These are phyloP conservation scores for Scaptomyza tumidula DNA, from an alignment of 2,888 invertebrate genomes.

Conservation along the genomic window DNA sequence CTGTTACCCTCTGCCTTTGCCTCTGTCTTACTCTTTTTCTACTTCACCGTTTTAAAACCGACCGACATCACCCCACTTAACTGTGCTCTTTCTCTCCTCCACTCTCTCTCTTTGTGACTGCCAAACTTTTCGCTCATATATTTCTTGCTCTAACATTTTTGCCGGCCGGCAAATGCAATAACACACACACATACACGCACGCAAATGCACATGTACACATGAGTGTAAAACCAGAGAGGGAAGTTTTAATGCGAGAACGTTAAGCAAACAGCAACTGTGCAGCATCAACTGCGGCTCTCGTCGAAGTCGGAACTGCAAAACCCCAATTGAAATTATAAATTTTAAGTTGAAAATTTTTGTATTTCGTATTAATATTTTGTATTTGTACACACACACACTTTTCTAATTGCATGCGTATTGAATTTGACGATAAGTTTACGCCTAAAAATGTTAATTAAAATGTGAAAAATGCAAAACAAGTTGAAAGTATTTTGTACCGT, in stretches of 20 bases:
- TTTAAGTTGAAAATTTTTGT: conserved; percentile 53
- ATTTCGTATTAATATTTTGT: conserved; percentile 37
- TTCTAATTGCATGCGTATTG: conserved; percentile 72
- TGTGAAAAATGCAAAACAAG: conserved; percentile 65
- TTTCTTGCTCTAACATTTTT: conserved; percentile 35
- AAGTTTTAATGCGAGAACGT: conserved; percentile 17
- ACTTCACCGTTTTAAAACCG: conserved; percentile 1
- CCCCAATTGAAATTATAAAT: conserved; percentile 29
- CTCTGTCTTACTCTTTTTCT: background rate
- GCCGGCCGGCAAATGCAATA: conserved; percentile 67
- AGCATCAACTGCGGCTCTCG: background rate
- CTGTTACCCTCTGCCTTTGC: conserved; percentile 32
- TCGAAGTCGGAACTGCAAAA: conserved; percentile 6
- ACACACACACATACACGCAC: conserved; percentile 9
- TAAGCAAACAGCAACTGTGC: conserved; percentile 1
- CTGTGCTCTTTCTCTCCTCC: conserved; percentile 7
- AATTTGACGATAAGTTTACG: conserved; percentile 65
- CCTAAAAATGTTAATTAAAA: conserved; percentile 80
- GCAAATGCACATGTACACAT: conserved; percentile 1
- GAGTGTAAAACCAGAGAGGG: conserved; percentile 3
- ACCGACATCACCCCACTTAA: conserved; percentile 2
- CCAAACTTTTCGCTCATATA: conserved; percentile 29
- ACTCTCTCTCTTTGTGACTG: conserved; percentile 14
- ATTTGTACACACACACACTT: conserved; percentile 51
- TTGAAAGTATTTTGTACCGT: conserved; percentile 19